phyloP scores from a whole-genome alignment of 2,888 invertebrate genomes.

The Ashinkailepas kermadecensis region DNA sequence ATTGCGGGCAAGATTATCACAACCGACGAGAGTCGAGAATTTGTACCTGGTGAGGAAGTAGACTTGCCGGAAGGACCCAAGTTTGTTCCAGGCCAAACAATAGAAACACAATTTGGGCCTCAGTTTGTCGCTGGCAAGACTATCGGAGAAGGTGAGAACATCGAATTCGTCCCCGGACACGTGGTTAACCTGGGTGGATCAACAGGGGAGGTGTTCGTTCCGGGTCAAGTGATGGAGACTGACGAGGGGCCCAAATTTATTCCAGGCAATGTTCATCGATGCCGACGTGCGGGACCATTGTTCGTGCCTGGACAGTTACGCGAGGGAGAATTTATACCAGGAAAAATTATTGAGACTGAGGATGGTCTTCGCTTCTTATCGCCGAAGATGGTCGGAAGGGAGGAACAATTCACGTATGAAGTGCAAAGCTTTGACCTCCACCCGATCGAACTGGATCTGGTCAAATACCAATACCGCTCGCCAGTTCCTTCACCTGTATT shows the following conservation, averaged over 20 bases:
- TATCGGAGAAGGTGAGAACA: not conserved
- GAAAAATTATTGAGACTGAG: slow-evolving; percentile 61
- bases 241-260: slow-evolving; percentile 63
- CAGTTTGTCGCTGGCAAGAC: slow-evolving; percentile 16
- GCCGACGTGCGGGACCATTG: slow-evolving; percentile 54
- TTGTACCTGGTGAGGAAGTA: slow-evolving; percentile 28
- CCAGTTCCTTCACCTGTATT: slow-evolving; percentile 13
- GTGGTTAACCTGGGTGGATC: slow-evolving; percentile 11
- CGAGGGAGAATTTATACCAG: slow-evolving; percentile 59
- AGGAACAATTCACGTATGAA: not conserved
- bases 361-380: slow-evolving; percentile 66
- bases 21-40: slow-evolving; percentile 40
- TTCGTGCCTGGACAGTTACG: slow-evolving; percentile 71
- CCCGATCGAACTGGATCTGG: not conserved
- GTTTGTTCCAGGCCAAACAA: slow-evolving; percentile 10
- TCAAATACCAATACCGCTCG: slow-evolving; percentile 11
- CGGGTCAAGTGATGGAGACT: slow-evolving; percentile 60
- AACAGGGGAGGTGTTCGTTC: slow-evolving; percentile 54
- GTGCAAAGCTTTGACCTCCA: slow-evolving; percentile 17
- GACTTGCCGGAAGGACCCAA: slow-evolving; percentile 34
- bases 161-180: slow-evolving; percentile 2
- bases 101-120: not conserved
- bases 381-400: not conserved
- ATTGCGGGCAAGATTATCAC: slow-evolving; percentile 58
- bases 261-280: slow-evolving; percentile 63